Percentiles rank a stretch among this genome's conserved stretches.
phyloP scores from a whole-genome alignment of 2,888 invertebrate species.

The Andricus quercusramuli region DNA sequence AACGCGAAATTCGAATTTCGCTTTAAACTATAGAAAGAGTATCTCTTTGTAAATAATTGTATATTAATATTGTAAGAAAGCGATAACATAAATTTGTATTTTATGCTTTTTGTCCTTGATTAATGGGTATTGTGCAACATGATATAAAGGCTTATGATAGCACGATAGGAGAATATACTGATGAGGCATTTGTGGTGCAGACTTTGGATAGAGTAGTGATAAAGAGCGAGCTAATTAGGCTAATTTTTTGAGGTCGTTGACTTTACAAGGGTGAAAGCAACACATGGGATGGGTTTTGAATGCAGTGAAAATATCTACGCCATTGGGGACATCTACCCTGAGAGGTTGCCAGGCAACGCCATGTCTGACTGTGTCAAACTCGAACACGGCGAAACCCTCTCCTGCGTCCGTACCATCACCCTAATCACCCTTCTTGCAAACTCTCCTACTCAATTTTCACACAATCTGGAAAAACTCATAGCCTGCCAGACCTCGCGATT shows the following conservation, averaged over 20 bases:
- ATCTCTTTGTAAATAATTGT: too few relatives aligned
- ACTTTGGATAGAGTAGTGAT: neutral
- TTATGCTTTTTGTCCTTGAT: too few relatives aligned
- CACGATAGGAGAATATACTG: neutral
- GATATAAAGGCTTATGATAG: neutral
- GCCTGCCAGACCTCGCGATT: slow-evolving; percentile 47
- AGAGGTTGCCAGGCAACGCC: slow-evolving; percentile 75
- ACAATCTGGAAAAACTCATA: slow-evolving; percentile 54
- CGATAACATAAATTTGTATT: too few relatives aligned
- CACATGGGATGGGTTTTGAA: slow-evolving; percentile 63
- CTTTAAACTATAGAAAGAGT: too few relatives aligned
- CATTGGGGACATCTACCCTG: slow-evolving; percentile 70
- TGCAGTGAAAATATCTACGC: slow-evolving; percentile 71
- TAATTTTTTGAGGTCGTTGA: slow-evolving; percentile 58
- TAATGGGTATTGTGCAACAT: neutral
- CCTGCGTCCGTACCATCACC: slow-evolving; percentile 49
- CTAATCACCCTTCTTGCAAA: slow-evolving; percentile 51
- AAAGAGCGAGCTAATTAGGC: slow-evolving; percentile 48
- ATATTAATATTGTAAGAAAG: too few relatives aligned
- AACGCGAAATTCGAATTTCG: neutral
- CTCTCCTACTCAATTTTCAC: slow-evolving; percentile 59
- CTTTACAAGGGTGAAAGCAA: slow-evolving; percentile 49
- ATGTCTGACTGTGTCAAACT: slow-evolving; percentile 76
- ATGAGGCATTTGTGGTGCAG: neutral
- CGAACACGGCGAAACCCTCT: slow-evolving; percentile 60